These are phyloP conservation scores for Leptinotarsa tumamoca DNA, from an alignment of 2,888 invertebrate genomes.

Conservation along the genomic window DNA sequence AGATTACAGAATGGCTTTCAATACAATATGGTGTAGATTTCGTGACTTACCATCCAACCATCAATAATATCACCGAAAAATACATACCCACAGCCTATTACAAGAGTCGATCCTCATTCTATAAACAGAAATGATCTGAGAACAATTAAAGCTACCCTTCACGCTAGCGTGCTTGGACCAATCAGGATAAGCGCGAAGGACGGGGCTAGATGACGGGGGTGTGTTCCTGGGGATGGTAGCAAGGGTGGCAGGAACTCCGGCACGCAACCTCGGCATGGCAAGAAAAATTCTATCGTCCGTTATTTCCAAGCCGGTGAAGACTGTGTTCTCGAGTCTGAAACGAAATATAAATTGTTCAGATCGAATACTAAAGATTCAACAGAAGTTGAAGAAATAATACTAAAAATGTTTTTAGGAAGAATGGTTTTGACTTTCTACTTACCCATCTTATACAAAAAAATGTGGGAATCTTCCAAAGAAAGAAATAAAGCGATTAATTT, in stretches of 20 bases:
- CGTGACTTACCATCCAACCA: background rate
- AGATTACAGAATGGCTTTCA: no score
- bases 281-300: constrained; percentile 79
- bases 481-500: no score
- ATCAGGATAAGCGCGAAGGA: constrained; percentile 62
- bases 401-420: no score
- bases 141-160: constrained; percentile 79
- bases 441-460: no score
- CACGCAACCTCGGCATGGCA: constrained; percentile 79
- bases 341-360: no score
- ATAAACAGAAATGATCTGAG: constrained; percentile 83
- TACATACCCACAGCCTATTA: constrained; percentile 78
- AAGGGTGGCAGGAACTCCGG: constrained; percentile 82
- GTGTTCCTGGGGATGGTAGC: constrained; percentile 76
- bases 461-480: no score
- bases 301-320: constrained; percentile 82
- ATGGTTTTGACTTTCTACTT: no score
- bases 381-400: no score
- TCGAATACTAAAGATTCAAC: no score
- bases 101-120: constrained; percentile 82
- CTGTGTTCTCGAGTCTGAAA: constrained; percentile 79
- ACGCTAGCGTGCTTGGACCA: constrained; percentile 80
- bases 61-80: constrained; percentile 8
- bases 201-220: constrained; percentile 76
- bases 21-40: no score